Percentiles rank a stretch among this genome's conserved stretches.
phyloP scores from a whole-genome alignment of 2,888 invertebrate species.

The Dryococelus australis region DNA sequence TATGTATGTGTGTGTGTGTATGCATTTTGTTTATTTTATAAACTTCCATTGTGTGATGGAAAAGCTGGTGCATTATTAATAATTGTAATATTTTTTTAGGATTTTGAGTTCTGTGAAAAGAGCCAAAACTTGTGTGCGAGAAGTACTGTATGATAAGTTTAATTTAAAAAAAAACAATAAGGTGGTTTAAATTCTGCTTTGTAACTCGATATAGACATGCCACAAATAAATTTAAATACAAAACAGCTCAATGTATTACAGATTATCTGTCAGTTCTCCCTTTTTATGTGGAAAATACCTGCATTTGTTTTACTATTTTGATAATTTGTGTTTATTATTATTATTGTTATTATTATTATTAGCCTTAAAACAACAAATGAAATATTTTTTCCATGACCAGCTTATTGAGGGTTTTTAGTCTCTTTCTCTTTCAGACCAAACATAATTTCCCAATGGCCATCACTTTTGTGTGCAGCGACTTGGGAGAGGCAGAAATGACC shows the following conservation, averaged over 20 bases:
- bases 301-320: too few species aligned
- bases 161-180: conserved; percentile 24
- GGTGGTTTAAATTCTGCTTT: conserved; percentile 22
- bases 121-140: background rate
- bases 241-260: background rate
- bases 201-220: conserved; percentile 24
- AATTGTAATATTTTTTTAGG: conserved; percentile 5
- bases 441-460: too few species aligned
- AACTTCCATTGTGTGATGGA: background rate
- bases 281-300: too few species aligned
- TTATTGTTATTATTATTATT: too few species aligned
- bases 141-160: conserved; percentile 4
- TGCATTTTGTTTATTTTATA: background rate
- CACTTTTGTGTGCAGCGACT: too few species aligned
- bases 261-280: background rate
- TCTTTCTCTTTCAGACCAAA: too few species aligned
- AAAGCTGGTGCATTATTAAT: conserved; percentile 6
- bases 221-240: conserved; percentile 29
- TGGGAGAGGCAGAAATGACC: too few species aligned
- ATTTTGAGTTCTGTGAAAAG: background rate
- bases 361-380: too few species aligned
- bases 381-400: too few species aligned
- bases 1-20: background rate
- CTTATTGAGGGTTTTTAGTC: too few species aligned
- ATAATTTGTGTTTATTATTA: too few species aligned